phyloP scores from a whole-genome alignment of 2,888 invertebrate genomes.

The Syrphus vitripennis region DNA sequence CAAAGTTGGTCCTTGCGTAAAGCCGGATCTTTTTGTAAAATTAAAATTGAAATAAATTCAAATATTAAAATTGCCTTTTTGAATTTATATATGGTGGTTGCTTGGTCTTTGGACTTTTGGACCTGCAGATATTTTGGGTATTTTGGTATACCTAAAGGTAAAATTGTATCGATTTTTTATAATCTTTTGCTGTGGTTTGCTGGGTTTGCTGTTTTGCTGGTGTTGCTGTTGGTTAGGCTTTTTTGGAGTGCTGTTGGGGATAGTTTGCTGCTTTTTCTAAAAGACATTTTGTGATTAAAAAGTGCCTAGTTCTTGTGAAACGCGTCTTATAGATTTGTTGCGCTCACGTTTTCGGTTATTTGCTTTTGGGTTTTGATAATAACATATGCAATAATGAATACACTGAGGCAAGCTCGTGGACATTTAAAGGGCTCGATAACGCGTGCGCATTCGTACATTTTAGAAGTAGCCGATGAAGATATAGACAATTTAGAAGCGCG shows the following conservation, averaged over 20 bases:
- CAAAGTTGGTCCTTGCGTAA: neutral
- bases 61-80: neutral
- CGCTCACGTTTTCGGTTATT: no score
- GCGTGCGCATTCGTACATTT: no score
- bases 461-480: slow-evolving; percentile 4
- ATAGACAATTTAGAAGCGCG: neutral
- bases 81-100: neutral
- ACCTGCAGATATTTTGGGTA: neutral
- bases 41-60: neutral
- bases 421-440: slow-evolving; percentile 8
- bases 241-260: no score
- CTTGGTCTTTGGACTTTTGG: neutral
- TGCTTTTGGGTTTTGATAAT: neutral
- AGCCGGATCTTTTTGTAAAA: no score
- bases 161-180: neutral
- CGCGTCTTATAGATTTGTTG: no score
- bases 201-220: no score
- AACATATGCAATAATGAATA: neutral
- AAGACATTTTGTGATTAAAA: no score
- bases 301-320: no score
- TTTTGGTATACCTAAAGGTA: no score
- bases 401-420: slow-evolving; percentile 5
- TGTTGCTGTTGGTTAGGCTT: no score
- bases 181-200: no score
- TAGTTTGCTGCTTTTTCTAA: no score